Conservation (phyloP, 2,888 invertebrate species). For the Agonum fuliginosum region DNA sequence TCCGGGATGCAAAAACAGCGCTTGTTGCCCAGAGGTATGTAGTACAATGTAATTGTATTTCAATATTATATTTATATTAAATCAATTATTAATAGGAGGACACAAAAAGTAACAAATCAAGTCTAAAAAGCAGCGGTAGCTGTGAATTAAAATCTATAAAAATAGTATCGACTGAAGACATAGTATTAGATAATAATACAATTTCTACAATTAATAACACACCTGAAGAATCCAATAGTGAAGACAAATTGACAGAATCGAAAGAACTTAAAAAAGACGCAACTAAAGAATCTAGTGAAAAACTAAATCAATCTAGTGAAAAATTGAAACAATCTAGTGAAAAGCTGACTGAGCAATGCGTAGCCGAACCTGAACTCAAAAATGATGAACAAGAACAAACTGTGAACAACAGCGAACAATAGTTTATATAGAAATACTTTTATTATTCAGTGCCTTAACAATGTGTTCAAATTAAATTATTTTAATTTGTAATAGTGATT, state of each 20-base stretch:
- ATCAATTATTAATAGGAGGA: slow-evolving; percentile 6
- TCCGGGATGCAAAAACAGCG: slow-evolving; percentile 70
- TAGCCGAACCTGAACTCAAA: slow-evolving; percentile 1
- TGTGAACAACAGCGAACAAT: slow-evolving; percentile 18
- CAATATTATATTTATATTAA: background rate
- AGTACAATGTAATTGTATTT: background rate
- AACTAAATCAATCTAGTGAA: background rate
- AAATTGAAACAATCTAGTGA: background rate
- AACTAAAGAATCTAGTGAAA: background rate
- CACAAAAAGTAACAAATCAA: slow-evolving; percentile 14
- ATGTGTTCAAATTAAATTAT: slow-evolving; percentile 46
- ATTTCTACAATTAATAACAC: background rate
- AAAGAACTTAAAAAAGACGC: background rate
- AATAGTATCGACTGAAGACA: slow-evolving; percentile 12
- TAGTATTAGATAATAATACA: background rate
- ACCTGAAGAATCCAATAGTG: slow-evolving; percentile 6
- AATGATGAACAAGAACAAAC: background rate
- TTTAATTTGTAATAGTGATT: slow-evolving; percentile 23
- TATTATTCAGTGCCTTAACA: slow-evolving; percentile 38
- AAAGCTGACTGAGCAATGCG: background rate
- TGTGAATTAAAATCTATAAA: slow-evolving; percentile 49
- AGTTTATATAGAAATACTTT: background rate
- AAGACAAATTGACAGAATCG: slow-evolving; percentile 1
- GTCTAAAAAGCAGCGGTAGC: background rate
- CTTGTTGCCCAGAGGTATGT: slow-evolving; percentile 70